A percentile compares a stretch with the other conserved stretches of the same genome.
Evolutionary conservation across 2,797 vertebrate genomes (phyloP).

Genomic region (Austrolebias charrua): DNA sequence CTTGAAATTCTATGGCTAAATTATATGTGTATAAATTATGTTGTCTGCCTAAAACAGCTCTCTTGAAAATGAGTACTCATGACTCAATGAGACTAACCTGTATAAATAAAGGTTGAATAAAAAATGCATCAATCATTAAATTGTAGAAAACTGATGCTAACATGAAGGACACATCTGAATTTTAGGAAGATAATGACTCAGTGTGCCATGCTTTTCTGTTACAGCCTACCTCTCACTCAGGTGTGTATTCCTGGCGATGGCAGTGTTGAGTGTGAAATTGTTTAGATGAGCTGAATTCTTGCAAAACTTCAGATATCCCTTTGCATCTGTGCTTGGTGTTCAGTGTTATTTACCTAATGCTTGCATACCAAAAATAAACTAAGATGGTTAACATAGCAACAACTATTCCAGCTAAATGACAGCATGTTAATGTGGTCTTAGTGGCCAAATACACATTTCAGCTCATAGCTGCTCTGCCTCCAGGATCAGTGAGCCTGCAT

Average conservation of each 20-base stretch:
- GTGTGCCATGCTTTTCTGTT: not conserved
- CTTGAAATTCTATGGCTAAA: too few relatives aligned
- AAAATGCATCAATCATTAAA: too few relatives aligned
- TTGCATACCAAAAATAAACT: not conserved
- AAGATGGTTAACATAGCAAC: not conserved
- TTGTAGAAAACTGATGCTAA: too few relatives aligned
- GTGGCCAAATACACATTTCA: not conserved
- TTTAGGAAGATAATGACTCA: too few relatives aligned
- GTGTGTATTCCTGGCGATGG: not conserved
- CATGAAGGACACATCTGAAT: too few relatives aligned
- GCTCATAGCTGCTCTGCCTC: conserved; percentile 5
- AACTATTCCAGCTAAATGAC: not conserved
- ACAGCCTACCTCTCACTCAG: not conserved
- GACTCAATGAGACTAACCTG: too few relatives aligned
- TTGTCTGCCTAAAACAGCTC: too few relatives aligned
- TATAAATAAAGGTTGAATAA: too few relatives aligned
- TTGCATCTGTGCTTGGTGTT: not conserved
- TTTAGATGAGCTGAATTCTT: too few relatives aligned
- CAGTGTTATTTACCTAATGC: not conserved
- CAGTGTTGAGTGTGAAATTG: not conserved
- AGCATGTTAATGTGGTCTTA: not conserved
- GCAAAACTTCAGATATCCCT: not conserved
- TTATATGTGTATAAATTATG: too few relatives aligned
- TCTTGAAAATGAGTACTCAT: too few relatives aligned
- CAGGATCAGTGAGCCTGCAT: not conserved